Base-by-base conservation (phyloP, 2,888 invertebrate genomes). In the Sarcophaga rosellei region DNA sequence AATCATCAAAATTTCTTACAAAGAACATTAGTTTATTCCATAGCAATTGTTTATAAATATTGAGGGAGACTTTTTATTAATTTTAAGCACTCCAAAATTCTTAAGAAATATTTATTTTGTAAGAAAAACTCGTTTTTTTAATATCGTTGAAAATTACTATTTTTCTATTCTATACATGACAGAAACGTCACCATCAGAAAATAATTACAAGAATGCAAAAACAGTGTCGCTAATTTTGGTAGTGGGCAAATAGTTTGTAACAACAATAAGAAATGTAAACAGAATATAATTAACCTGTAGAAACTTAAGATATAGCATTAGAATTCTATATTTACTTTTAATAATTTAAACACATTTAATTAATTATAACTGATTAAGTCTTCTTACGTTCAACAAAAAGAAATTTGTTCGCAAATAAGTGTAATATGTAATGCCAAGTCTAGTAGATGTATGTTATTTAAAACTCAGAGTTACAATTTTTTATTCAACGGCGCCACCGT, bases 141-240 rank as follows among this genome's bases (percentile, higher is more conserved):
- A 25, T 45, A 45, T 83, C 76, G 68, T 65, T 69, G 69, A 78
- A 86, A 84, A 84, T 74, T 57, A 78, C 35, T 69, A 74, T 74
- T 80, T 83, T 73, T 74, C 23, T 72, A 57, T 77, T 85, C 85
- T 77, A 77, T 77, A 80, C 81, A 88, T 89, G 89, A 88, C 90
- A 90, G 88, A 89, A 90, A 90, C 90, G 90, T 90, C 90, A 90
- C 88, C 89, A 89, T n/a, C 79, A 65, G 47, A n/a, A 65, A 45
- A 44, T 45, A 44, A 25, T 8, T 25, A 65, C 11, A 23, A 57
- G 57, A 68, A 73, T 35, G 12, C 57, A 57, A 61, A 23, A 57
- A 25, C 35, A 20, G 45, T 21, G 25, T 72, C 76, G 82, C 17
- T 15, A 45, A 59, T 66, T 61, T 20, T 20, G 8, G 17, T 35